These are phyloP conservation scores for Luperina nickerlii DNA, from an alignment of 2,888 invertebrate genomes.

Conservation along the genomic window DNA sequence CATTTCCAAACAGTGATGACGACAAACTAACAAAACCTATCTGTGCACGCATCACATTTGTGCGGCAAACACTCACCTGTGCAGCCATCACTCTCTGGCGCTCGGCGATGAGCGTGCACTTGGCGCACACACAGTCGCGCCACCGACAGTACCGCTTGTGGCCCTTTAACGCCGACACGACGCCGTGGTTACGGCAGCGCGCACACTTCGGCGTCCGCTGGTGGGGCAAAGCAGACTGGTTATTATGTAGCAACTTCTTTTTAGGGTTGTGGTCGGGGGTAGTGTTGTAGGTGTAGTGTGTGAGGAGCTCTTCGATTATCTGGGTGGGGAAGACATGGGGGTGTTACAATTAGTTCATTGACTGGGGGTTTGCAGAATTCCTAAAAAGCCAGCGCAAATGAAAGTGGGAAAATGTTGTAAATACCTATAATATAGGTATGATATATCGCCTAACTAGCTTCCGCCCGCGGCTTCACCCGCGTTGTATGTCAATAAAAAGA, in stretches of 20 bases:
- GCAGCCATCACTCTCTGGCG: conserved; percentile 99
- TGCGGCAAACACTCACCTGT: conserved; percentile 91
- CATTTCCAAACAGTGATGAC: not conserved
- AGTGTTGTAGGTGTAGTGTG: conserved; percentile 10
- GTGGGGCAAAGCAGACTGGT: conserved; percentile 67
- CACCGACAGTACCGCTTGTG: conserved; percentile 99
- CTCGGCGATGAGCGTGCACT: conserved; percentile 99
- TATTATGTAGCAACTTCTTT: conserved; percentile 70
- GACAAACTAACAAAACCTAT: not conserved
- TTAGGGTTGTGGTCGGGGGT: conserved; percentile 23
- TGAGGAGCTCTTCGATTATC: conserved; percentile 39
- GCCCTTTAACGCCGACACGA: conserved; percentile 98
- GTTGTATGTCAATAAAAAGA: too few species aligned
- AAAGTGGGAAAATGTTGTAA: not conserved
- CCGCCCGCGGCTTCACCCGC: too few species aligned
- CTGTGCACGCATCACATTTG: conserved; percentile 12
- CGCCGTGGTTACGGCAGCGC: conserved; percentile 99
- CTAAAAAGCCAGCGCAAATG: not conserved
- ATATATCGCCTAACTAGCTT: not conserved
- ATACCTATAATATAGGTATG: not conserved
- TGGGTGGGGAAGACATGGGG: conserved; percentile 29
- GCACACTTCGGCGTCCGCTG: conserved; percentile 98
- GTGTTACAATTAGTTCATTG: not conserved
- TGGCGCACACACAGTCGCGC: conserved; percentile 99
- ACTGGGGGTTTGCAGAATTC: not conserved